Conservation (phyloP, 2,888 invertebrate genomes). For the Scaptomyza cyrtandrae region DNA sequence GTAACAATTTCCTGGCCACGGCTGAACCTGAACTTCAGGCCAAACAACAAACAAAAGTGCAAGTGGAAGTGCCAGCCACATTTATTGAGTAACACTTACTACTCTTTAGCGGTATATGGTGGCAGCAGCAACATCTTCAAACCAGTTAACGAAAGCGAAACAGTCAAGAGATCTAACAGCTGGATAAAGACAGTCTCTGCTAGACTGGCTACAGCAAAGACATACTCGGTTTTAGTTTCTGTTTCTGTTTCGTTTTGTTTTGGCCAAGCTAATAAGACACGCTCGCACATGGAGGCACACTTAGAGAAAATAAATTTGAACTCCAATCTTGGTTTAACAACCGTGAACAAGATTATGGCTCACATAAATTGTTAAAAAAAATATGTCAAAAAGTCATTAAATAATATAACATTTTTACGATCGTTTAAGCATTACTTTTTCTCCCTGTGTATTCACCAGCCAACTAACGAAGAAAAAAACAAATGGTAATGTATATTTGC, state of each 20-base stretch:
- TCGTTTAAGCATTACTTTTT: no score
- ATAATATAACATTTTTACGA: no score
- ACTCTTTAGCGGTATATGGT: conserved; percentile 4
- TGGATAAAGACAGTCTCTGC: conserved; percentile 29
- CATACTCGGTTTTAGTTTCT: conserved; percentile 1
- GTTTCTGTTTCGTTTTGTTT: conserved; percentile 8
- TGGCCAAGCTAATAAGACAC: conserved; percentile 26
- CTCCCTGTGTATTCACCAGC: background rate
- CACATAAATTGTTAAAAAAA: no score
- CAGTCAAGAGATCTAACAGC: conserved; percentile 29
- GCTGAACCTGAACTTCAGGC: conserved; percentile 83
- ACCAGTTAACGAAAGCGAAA: conserved; percentile 34
- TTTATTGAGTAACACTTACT: conserved; percentile 53
- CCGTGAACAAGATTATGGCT: no score
- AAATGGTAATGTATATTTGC: conserved; percentile 54
- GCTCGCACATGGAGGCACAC: conserved; percentile 20
- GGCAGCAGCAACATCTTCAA: conserved; percentile 34
- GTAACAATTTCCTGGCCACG: conserved; percentile 71
- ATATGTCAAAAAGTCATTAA: no score
- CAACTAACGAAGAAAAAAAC: conserved; percentile 14
- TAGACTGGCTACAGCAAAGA: conserved; percentile 4
- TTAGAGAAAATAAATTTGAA: background rate
- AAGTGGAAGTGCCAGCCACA: conserved; percentile 36
- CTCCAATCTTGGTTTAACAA: no score
- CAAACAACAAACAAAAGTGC: conserved; percentile 45